Evolutionary conservation across 2,113 vertebrate genomes (phyloP).

Genomic region (Macheiramphus alcinus): DNA sequence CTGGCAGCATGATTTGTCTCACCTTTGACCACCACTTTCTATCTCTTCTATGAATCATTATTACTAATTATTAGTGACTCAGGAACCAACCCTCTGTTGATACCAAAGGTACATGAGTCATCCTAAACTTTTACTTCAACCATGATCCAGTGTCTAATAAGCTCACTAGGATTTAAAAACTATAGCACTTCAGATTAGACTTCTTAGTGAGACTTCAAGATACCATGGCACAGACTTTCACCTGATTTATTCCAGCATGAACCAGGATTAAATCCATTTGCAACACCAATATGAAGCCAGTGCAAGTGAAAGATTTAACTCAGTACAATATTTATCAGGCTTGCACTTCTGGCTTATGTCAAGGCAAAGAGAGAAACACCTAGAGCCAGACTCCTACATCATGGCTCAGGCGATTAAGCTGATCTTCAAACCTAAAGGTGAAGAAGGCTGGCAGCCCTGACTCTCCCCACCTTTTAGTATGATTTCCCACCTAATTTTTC

Average conservation of each 20-base stretch:
- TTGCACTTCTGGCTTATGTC: neutral
- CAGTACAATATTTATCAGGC: neutral
- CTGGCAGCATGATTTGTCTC: neutral
- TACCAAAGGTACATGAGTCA: neutral
- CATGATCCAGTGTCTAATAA: neutral
- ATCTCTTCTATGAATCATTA: neutral
- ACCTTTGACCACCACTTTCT: constrained; percentile 4
- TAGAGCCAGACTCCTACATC: neutral
- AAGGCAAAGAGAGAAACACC: neutral
- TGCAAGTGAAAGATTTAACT: neutral
- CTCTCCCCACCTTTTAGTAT: neutral
- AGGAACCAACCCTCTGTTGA: neutral
- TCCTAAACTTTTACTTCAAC: neutral
- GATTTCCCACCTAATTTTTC: neutral
- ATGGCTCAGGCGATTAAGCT: neutral
- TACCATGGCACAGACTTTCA: neutral
- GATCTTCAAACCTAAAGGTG: neutral
- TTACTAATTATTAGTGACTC: neutral
- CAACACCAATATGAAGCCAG: neutral
- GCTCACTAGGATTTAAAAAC: neutral
- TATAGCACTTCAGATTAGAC: neutral
- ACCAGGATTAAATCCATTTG: neutral
- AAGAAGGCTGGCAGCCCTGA: neutral
- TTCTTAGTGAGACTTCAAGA: neutral
- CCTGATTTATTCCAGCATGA: neutral